A percentile compares a stretch with the other conserved stretches of the same genome.
Evolutionary conservation across 1,140 invertebrate genomes (phyloP).

Genomic region (Diachasma alloeum): DNA sequence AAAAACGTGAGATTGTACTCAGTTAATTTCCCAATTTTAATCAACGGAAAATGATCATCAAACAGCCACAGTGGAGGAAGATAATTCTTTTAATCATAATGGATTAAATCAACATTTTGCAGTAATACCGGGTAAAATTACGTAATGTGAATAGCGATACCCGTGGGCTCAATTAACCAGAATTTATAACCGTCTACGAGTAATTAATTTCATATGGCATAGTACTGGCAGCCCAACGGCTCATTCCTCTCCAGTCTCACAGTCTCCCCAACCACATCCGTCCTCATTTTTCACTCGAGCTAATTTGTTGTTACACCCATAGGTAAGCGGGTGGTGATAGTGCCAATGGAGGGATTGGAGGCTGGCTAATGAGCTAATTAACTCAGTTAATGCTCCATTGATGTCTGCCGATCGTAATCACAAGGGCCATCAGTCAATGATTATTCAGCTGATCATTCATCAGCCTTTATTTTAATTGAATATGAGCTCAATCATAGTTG

Average conservation of each 20-base stretch:
- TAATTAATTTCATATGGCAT: not conserved
- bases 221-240: not conserved
- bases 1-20: too few relatives aligned
- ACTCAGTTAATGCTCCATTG: constrained; percentile 7
- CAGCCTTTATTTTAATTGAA: not conserved
- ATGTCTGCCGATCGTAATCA: not conserved
- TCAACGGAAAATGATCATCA: not conserved
- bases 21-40: too few relatives aligned
- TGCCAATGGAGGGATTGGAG: not conserved
- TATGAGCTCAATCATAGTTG: not conserved
- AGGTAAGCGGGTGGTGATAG: not conserved
- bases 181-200: not conserved
- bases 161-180: not conserved
- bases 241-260: not conserved
- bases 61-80: not conserved
- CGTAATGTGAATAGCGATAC: not conserved
- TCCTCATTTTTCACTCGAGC: not conserved
- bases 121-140: not conserved
- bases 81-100: not conserved
- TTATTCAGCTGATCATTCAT: not conserved
- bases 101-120: not conserved
- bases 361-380: constrained; percentile 15
- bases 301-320: not conserved
- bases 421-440: not conserved
- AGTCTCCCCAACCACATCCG: not conserved